A percentile compares a stretch with the other conserved stretches of the same genome.
Evolutionary conservation across 2,888 invertebrate species (phyloP).

Genomic region (Ametastegia equiseti): DNA sequence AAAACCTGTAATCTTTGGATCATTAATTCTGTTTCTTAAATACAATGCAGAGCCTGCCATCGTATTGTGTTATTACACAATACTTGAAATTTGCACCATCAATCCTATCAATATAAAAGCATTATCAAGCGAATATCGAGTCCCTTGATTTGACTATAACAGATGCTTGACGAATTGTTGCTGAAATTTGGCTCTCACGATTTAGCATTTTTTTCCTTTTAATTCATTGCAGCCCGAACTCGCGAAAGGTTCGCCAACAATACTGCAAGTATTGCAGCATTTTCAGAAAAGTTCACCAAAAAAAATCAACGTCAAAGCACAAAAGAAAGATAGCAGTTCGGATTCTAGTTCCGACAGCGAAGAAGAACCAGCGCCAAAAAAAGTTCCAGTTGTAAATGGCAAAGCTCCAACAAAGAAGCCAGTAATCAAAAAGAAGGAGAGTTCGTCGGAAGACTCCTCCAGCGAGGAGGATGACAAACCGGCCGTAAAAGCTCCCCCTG

Average conservation of each 20-base stretch:
- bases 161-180: background rate
- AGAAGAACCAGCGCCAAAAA: slow-evolving; percentile 62
- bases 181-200: background rate
- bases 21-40: background rate
- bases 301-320: slow-evolving; percentile 74
- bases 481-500: slow-evolving; percentile 63
- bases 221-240: slow-evolving; percentile 79
- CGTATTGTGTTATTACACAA: background rate
- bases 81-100: background rate
- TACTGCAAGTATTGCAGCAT: slow-evolving; percentile 80
- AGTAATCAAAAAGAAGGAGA: slow-evolving; percentile 58
- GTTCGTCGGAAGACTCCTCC: slow-evolving; percentile 65
- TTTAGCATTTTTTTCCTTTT: slow-evolving; percentile 25
- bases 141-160: background rate
- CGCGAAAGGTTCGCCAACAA: slow-evolving; percentile 81
- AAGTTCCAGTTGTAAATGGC: slow-evolving; percentile 64
- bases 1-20: background rate
- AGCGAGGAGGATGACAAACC: slow-evolving; percentile 67
- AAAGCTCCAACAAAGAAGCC: slow-evolving; percentile 56
- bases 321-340: slow-evolving; percentile 67
- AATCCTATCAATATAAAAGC: background rate
- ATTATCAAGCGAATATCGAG: background rate
- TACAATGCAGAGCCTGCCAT: background rate
- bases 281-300: slow-evolving; percentile 78
- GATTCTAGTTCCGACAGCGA: slow-evolving; percentile 73